These are phyloP conservation scores for Poecilia wingei DNA, from an alignment of 2,797 vertebrate genomes.

Conservation along the genomic window DNA sequence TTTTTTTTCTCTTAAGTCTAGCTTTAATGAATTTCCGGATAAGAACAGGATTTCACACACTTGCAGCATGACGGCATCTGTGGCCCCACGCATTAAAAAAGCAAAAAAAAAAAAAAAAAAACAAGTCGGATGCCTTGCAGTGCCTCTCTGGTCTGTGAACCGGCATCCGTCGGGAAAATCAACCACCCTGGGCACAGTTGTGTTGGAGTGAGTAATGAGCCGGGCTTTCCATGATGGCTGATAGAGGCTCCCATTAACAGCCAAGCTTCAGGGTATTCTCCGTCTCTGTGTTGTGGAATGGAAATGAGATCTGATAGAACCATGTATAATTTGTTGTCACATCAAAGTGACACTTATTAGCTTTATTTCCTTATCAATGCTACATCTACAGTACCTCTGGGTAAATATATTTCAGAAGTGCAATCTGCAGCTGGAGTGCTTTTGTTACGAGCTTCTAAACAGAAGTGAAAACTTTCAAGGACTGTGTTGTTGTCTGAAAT, in stretches of 20 bases:
- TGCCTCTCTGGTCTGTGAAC: constrained; percentile 71
- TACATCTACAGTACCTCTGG: constrained; percentile 76
- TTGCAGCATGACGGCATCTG: constrained; percentile 60
- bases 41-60: constrained; percentile 36
- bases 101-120: constrained; percentile 45
- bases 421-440: constrained; percentile 38
- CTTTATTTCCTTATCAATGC: constrained; percentile 78
- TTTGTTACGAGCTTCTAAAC: constrained; percentile 45
- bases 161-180: constrained; percentile 69
- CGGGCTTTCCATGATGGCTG: constrained; percentile 75
- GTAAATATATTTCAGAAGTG: constrained; percentile 65
- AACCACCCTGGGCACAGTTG: constrained; percentile 78
- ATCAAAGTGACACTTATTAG: constrained; percentile 84
- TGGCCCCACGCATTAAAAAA: constrained; percentile 48
- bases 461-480: constrained; percentile 50
- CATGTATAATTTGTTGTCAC: constrained; percentile 83
- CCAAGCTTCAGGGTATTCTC: constrained; percentile 79
- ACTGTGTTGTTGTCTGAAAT: constrained; percentile 42
- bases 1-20: constrained; percentile 1
- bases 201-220: constrained; percentile 82
- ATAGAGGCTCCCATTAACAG: constrained; percentile 81
- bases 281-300: constrained; percentile 71
- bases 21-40: constrained; percentile 45
- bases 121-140: constrained; percentile 55
- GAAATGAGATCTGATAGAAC: constrained; percentile 80